Conservation (phyloP, 2,888 invertebrate species). For the Tillus elongatus region DNA sequence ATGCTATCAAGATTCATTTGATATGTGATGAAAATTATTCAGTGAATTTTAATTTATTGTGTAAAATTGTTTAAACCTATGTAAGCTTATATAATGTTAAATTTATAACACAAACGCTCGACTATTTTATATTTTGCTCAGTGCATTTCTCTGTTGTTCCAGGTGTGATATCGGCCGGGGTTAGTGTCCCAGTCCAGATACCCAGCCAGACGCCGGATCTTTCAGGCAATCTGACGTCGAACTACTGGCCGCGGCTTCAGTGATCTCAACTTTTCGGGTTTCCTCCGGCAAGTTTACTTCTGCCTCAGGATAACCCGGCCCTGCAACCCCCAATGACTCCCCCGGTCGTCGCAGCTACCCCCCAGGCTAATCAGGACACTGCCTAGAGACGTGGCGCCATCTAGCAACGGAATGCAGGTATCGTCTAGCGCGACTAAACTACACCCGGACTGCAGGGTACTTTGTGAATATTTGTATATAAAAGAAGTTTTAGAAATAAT, state of each 20-base stretch:
- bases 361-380: constrained; percentile 33
- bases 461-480: no score
- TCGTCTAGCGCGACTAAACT: no score
- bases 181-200: constrained; percentile 86
- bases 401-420: no score
- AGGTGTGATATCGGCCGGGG: constrained; percentile 90
- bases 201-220: constrained; percentile 76
- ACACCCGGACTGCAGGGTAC: constrained; percentile 35
- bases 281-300: constrained; percentile 64
- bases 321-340: constrained; percentile 49
- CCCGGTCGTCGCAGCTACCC: constrained; percentile 33
- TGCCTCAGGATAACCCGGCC: constrained; percentile 55
- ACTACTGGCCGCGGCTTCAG: constrained; percentile 88
- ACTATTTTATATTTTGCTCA: no score
- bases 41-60: no score
- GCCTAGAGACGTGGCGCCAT: not conserved
- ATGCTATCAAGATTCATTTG: no score
- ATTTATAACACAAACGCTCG: no score
- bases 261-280: constrained; percentile 89
- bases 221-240: constrained; percentile 56
- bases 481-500: no score
- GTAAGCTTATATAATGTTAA: no score
- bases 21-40: no score
- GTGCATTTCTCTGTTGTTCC: constrained; percentile 34
- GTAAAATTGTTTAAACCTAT: no score